Percentiles rank a stretch among this genome's conserved stretches.
Conservation (phyloP, 2,888 invertebrate species). For the Leptopilina drosophilae region DNA sequence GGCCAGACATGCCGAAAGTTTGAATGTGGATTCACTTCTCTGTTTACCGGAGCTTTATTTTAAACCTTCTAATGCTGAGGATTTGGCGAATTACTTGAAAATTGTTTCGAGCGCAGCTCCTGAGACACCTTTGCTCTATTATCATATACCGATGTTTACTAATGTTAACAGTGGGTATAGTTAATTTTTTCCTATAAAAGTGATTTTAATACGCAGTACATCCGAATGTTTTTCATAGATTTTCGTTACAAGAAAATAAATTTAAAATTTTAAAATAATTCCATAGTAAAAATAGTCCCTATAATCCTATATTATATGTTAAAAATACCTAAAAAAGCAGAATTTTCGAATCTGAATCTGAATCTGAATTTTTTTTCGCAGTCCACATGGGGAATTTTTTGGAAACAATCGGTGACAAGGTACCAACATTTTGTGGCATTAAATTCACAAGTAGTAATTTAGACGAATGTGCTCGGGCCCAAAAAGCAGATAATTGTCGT, state of each 20-base stretch:
- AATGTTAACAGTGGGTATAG: conserved; percentile 84
- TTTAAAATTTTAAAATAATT: conserved; percentile 1
- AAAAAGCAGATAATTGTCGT: conserved; percentile 78
- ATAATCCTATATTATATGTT: too few species aligned
- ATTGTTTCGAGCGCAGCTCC: conserved; percentile 85
- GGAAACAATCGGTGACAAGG: conserved; percentile 79
- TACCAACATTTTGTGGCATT: conserved; percentile 88
- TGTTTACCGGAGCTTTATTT: conserved; percentile 88
- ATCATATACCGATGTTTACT: conserved; percentile 87
- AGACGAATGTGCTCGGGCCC: conserved; percentile 82
- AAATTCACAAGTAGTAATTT: conserved; percentile 89
- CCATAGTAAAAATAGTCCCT: too few species aligned
- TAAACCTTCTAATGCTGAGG: conserved; percentile 81
- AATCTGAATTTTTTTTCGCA: conserved; percentile 66
- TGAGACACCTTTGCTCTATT: conserved; percentile 87
- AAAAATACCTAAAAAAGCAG: too few species aligned
- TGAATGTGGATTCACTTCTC: conserved; percentile 83
- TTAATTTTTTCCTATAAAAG: too few species aligned
- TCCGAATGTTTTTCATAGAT: too few species aligned
- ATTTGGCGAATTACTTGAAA: conserved; percentile 83
- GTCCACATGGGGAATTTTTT: conserved; percentile 87
- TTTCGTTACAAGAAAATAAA: background rate
- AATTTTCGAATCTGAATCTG: too few species aligned
- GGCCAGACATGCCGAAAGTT: conserved; percentile 84
- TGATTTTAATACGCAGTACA: too few species aligned